These are phyloP conservation scores for Cacatua alba DNA, from an alignment of 2,113 vertebrate genomes.

Conservation along the genomic window DNA sequence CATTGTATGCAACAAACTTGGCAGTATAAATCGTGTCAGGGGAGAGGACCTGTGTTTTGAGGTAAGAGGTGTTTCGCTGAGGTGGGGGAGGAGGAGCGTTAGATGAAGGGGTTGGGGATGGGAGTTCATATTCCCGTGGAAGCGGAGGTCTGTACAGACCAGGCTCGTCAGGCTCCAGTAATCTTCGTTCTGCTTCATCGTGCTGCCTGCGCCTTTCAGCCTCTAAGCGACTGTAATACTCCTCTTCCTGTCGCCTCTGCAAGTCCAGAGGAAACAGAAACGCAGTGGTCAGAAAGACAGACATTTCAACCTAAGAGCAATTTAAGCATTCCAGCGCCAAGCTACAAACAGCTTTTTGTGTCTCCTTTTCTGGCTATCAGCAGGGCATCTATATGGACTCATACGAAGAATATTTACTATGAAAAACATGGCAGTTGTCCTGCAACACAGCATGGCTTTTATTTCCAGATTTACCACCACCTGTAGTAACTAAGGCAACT, in stretches of 20 bases:
- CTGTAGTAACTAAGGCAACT: not conserved
- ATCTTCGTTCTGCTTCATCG: conserved; percentile 91
- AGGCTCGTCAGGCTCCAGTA: conserved; percentile 92
- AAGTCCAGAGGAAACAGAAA: conserved; percentile 66
- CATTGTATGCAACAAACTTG: conserved; percentile 94
- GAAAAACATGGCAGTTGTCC: not conserved
- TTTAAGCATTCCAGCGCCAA: not conserved
- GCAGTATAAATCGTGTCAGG: conserved; percentile 98
- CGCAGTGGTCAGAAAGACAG: conserved; percentile 15
- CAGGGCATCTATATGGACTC: not conserved
- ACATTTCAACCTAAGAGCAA: not conserved
- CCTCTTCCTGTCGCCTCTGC: conserved; percentile 98
- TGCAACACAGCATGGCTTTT: not conserved
- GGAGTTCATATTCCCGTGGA: conserved; percentile 93
- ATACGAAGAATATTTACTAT: not conserved
- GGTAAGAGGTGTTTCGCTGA: conserved; percentile 97
- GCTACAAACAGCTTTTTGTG: not conserved
- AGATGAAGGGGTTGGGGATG: conserved; percentile 74
- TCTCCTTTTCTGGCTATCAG: not conserved
- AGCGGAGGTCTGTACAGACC: conserved; percentile 97
- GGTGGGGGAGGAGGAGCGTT: conserved; percentile 92
- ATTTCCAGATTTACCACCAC: not conserved
- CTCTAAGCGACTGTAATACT: conserved; percentile 97
- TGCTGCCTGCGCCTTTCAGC: conserved; percentile 95
- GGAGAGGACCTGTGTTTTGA: conserved; percentile 97